A percentile compares a stretch with the other conserved stretches of the same genome.
These are phyloP conservation scores for Heliconius congener DNA, from an alignment of 1,140 invertebrate species.

Conservation along the genomic window DNA sequence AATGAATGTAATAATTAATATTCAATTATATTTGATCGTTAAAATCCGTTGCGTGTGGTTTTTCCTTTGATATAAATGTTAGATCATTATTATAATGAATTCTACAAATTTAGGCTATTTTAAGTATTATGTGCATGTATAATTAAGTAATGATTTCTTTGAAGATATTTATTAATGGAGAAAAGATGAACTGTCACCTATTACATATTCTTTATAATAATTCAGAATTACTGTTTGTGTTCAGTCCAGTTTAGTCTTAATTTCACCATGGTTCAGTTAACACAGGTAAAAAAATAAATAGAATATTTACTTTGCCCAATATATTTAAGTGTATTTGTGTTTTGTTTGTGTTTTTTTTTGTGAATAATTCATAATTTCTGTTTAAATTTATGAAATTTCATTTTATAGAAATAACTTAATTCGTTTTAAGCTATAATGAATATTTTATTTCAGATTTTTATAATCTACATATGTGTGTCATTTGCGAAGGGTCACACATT, in stretches of 20 bases:
- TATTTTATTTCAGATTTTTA: not conserved
- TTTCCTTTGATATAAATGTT: constrained; percentile 7
- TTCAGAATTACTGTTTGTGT: not conserved
- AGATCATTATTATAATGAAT: constrained; percentile 15
- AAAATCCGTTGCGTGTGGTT: constrained; percentile 19
- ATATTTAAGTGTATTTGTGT: not conserved
- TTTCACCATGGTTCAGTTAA: constrained; percentile 9
- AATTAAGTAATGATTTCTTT: constrained; percentile 6
- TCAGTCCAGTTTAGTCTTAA: not conserved
- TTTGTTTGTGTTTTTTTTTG: not conserved
- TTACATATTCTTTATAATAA: not conserved
- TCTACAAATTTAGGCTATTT: not conserved
- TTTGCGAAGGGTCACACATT: not conserved
- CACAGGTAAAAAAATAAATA: constrained; percentile 18
- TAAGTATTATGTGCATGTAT: not conserved
- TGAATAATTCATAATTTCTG: too few relatives aligned
- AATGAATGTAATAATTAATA: constrained; percentile 12
- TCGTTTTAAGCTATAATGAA: not conserved
- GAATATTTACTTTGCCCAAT: not conserved
- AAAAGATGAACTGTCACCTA: not conserved
- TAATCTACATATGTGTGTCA: not conserved
- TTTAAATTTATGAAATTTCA: too few relatives aligned
- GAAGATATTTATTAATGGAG: constrained; percentile 7
- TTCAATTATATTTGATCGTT: constrained; percentile 17
- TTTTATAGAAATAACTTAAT: too few relatives aligned